Evolutionary conservation across 2,113 vertebrate species (phyloP), one percentile per base, ranked within the genome.

Genomic region (Semicossyphus pulcher): DNA sequence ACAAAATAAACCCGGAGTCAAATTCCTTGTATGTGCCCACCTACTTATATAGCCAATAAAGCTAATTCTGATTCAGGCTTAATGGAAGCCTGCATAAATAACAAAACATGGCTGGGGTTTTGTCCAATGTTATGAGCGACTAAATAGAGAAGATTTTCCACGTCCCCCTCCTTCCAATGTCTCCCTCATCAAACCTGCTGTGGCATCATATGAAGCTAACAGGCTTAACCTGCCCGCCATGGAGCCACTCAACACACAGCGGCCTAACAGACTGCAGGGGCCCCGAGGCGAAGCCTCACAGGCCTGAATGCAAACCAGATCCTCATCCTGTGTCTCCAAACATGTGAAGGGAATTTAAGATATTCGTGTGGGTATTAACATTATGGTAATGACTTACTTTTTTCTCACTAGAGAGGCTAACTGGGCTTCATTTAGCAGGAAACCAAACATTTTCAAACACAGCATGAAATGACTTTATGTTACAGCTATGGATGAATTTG

Each of bases 121-220:
- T 26, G 32, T n/a, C n/a, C n/a, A n/a, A n/a, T n/a, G 7, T 14
- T 14, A 37, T 37, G 36, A 44, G 59, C 64, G 39, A 52, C 51
- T 21, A 72, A 72, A 74, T 18, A 28, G 57, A 48, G 57, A 70
- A 66, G n/a, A 68, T 62, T 74, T 81, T 69, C 59, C 64, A 66
- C 44, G 59, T 67, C 49, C 67, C 32, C 57, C 47, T 51, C 39
- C 67, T 31, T 49, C 71, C 23, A 14, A n/a, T n/a, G n/a, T n/a
- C n/a, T n/a, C n/a, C n/a, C n/a, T n/a, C n/a, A n/a, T 12, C 28
- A 39, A 58, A 77, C 65, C 64, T 65, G 64, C 59, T 1, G 67
- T 6, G 75, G 80, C 88, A 74, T 83, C 47, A 68, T 60, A 74
- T 44, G 62, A 53, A 59, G 64, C 81, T 87, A 88, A 89, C 83